Base-by-base conservation (phyloP, 2,113 vertebrate genomes). In the Grus americana region DNA sequence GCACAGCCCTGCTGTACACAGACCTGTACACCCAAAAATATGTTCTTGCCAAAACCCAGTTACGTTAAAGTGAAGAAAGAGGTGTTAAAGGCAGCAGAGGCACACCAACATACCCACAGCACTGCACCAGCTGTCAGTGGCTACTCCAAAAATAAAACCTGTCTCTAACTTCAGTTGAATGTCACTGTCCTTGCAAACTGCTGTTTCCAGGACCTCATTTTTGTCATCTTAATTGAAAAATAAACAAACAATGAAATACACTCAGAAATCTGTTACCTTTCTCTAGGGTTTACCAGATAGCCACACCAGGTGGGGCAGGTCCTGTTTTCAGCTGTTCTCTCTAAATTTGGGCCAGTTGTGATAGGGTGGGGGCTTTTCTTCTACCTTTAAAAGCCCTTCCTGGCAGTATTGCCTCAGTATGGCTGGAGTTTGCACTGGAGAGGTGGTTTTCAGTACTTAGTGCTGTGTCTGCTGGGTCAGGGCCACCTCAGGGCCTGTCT, bases 351-450 rank as follows among this genome's bases (percentile, higher is more conserved):
- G 16, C 36, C 83, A 86, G 44, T 63, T 86, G 34, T 59, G 82
- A 17, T 40, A 54, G 46, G 62, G 49, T 9, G 5, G 27, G 34
- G 67, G 14, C 17, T 9, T 82, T 57, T 59, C 49, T 65, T 55
- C 34, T 40, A 2, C 58, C 19, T 65, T 30, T 40, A 18, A 34
- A 75, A 75, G 66, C 12, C 34, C 15, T 36, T 76, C 26, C 18
- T 29, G 17, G 70, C 6, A 42, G 27, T 0, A 0, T 23, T 66
- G 9, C 18, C 5, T 34, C 15, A 9, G 15, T 1, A 4, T 2
- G 2, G 26, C 7, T 42, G 13, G 21, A 19, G 36, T 49, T 86
- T 21, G 2, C 0, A 2, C 1, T 3, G 2, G 34, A 15, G 40
- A 9, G 16, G 1, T 8, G 23, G 10, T 15, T 67, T 81, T 15